Conservation (phyloP, 2,797 vertebrate species). For the Mallotus villosus region DNA sequence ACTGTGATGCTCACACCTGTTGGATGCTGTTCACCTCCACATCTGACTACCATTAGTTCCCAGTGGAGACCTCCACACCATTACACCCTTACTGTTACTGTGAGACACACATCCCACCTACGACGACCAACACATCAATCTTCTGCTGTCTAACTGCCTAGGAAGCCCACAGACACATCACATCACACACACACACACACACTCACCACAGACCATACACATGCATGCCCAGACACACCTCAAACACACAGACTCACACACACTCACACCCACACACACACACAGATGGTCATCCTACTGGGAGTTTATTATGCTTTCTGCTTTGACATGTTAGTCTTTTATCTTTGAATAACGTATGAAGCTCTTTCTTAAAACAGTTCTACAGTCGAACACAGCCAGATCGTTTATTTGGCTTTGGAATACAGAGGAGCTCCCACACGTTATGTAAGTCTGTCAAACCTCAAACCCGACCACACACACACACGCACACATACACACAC, state of each 20-base stretch:
- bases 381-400: slow-evolving; percentile 52
- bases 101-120: slow-evolving; percentile 59
- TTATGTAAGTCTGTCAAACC: slow-evolving; percentile 57
- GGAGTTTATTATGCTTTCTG: slow-evolving; percentile 68
- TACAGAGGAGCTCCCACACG: slow-evolving; percentile 41
- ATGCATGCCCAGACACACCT: slow-evolving; percentile 8
- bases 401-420: slow-evolving; percentile 65
- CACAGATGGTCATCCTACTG: slow-evolving; percentile 35
- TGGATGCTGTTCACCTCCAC: slow-evolving; percentile 37
- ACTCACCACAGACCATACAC: slow-evolving; percentile 7
- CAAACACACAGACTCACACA: slow-evolving; percentile 11
- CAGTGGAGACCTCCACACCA: slow-evolving; percentile 39
- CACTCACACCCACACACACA: slow-evolving; percentile 8
- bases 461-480: slow-evolving; percentile 30
- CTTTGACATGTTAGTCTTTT: slow-evolving; percentile 61
- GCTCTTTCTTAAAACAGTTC: slow-evolving; percentile 52
- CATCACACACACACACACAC: slow-evolving; percentile 5
- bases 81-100: slow-evolving; percentile 38
- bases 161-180: slow-evolving; percentile 35
- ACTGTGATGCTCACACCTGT: slow-evolving; percentile 50
- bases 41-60: slow-evolving; percentile 62
- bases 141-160: slow-evolving; percentile 49
- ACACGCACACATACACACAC: not conserved
- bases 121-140: slow-evolving; percentile 70
- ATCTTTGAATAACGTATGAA: slow-evolving; percentile 66